Base-by-base conservation (phyloP, 2,888 invertebrate genomes). In the Priocnemis perturbator region DNA sequence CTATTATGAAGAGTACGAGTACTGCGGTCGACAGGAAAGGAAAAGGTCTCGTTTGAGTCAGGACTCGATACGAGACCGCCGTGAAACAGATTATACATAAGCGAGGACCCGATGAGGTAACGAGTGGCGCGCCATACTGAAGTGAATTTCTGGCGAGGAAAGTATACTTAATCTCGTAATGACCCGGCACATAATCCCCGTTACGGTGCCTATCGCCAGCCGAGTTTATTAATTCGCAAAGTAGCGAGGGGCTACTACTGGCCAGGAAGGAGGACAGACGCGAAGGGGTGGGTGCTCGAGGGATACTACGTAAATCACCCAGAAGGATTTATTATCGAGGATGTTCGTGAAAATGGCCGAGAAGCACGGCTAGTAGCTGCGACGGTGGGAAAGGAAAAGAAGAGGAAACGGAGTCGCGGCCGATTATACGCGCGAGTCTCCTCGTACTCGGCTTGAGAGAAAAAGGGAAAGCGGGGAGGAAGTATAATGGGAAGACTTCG, bases 211-310 rank as follows among this genome's bases (percentile, higher is more conserved):
- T 64, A 75, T 75, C 64, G 56, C 59, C 64, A 11, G 71, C 59
- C 66, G 64, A 50, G 68, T 71, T 74, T 75, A 74, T 74, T 74
- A 74, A 75, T 74, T 74, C 69, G 68, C 69, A 69, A 69, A 67
- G 50, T 74, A 58, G 56, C 47, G 52, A 59, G 52, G 58, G 57
- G n/a, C n/a, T n/a, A 30, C 23, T 21, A n/a, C 44, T 14, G 47
- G n/a, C 30, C 52, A 21, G 21, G 37, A 30, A 11, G 55, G 50
- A 20, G 56, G 30, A 47, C 48, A 9, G 20, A 47, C 19, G 11
- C n/a, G 19, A 26, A 9, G 15, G 58, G 15, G 9, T 9, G 45
- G 14, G 17, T 3, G 23, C 48, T 30, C 60, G 65, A 26, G 56
- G 45, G 21, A 62, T 60, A 62, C 56, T 71, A 64, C 74, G 71